Evolutionary conservation across 1,140 invertebrate species (phyloP).

Genomic region (Drosophila kikkawai): DNA sequence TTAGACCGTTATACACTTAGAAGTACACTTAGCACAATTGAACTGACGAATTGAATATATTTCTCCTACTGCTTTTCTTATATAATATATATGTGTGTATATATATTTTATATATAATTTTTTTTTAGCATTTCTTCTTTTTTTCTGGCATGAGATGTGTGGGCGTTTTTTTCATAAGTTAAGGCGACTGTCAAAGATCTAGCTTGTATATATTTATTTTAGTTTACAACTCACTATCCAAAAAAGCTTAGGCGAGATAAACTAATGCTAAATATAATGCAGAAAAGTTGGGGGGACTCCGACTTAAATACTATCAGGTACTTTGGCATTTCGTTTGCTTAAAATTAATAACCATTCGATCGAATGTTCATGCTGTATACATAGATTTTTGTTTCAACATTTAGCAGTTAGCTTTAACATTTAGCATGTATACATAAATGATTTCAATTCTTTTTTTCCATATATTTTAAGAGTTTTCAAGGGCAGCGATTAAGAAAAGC

Average conservation of each 20-base stretch:
- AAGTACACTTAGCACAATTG: conserved; percentile 80
- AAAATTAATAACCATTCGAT: conserved; percentile 25
- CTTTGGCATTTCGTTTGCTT: conserved; percentile 76
- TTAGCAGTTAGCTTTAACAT: conserved; percentile 27
- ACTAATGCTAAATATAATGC: conserved; percentile 25
- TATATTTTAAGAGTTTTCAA: not conserved
- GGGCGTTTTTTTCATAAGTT: conserved; percentile 70
- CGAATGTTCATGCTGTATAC: conserved; percentile 29
- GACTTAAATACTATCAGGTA: conserved; percentile 83
- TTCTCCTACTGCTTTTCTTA: not conserved
- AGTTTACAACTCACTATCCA: conserved; percentile 20
- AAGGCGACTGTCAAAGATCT: conserved; percentile 71
- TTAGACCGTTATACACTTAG: conserved; percentile 75
- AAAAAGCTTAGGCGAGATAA: conserved; percentile 23
- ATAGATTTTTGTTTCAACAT: conserved; percentile 21
- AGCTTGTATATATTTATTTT: conserved; percentile 44
- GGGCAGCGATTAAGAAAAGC: not conserved
- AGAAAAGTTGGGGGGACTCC: conserved; percentile 18
- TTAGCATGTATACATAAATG: conserved; percentile 41
- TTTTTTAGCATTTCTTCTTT: not conserved
- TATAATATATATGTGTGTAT: not conserved
- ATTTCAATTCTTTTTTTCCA: conserved; percentile 2
- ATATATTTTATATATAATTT: conserved; percentile 4
- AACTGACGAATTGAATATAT: conserved; percentile 59
- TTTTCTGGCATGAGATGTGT: conserved; percentile 39